Percentiles rank a stretch among this genome's conserved stretches.
Evolutionary conservation across 1,140 invertebrate species (phyloP).

Genomic region (Heliconius eleuchia): DNA sequence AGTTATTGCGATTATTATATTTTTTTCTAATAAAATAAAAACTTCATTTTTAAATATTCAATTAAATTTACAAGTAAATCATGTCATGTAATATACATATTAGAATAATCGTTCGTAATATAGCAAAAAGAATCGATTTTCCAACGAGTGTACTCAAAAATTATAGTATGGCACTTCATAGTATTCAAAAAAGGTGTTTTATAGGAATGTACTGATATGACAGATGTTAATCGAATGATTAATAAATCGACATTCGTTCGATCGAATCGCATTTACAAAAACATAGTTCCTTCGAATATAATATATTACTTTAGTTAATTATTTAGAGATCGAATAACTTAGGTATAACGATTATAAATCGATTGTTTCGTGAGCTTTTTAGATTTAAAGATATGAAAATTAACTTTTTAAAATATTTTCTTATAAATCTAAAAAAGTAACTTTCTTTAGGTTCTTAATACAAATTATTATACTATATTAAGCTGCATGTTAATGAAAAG

Average conservation of each 20-base stretch:
- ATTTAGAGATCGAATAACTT: conserved; percentile 11
- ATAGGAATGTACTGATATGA: background rate
- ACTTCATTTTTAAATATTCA: no score
- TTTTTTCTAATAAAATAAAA: no score
- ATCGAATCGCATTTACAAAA: background rate
- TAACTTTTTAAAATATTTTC: background rate
- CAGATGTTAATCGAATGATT: background rate
- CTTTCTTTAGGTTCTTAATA: background rate
- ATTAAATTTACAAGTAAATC: no score
- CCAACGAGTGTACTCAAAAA: background rate
- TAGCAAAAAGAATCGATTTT: background rate
- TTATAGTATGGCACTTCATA: conserved; percentile 9
- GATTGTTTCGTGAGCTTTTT: background rate
- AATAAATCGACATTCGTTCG: conserved; percentile 6
- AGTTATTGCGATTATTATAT: no score
- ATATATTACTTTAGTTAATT: background rate
- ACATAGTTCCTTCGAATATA: background rate
- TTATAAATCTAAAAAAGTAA: background rate
- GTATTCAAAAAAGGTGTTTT: background rate
- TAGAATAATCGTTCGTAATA: no score
- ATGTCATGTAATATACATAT: no score
- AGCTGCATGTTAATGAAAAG: background rate
- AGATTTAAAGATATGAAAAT: background rate
- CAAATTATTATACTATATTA: background rate
- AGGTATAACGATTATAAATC: conserved; percentile 10